Conservation (phyloP, 2,113 vertebrate species). For the Rhea pennata region DNA sequence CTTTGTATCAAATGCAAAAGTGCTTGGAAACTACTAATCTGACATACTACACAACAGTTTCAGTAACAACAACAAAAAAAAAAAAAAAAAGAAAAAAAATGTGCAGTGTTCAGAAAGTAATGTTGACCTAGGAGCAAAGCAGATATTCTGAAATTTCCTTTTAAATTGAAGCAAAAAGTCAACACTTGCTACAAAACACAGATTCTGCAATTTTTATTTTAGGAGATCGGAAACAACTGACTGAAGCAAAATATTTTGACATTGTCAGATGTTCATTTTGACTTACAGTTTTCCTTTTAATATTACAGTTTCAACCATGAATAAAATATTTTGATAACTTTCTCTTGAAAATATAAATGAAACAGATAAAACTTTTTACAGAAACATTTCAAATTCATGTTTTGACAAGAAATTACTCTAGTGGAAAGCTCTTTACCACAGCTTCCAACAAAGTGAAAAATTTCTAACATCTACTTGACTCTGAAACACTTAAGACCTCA, state of each 20-base stretch:
- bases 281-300: background rate
- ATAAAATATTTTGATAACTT: slow-evolving; percentile 1
- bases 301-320: background rate
- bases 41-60: background rate
- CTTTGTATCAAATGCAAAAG: background rate
- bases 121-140: background rate
- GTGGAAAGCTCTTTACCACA: background rate
- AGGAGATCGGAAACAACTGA: background rate
- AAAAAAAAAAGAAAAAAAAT: background rate
- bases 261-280: background rate
- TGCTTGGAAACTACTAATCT: background rate
- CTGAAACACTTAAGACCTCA: background rate
- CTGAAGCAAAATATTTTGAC: background rate
- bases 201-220: slow-evolving; percentile 24
- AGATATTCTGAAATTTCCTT: background rate
- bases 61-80: background rate
- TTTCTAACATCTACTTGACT: background rate
- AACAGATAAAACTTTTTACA: background rate
- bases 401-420: background rate
- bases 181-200: background rate
- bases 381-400: background rate
- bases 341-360: background rate
- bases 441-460: slow-evolving; percentile 22
- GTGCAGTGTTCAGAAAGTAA: background rate
- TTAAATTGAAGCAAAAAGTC: background rate